Evolutionary conservation across 1,140 invertebrate genomes (phyloP).

Genomic region (Parapsyche elsis): DNA sequence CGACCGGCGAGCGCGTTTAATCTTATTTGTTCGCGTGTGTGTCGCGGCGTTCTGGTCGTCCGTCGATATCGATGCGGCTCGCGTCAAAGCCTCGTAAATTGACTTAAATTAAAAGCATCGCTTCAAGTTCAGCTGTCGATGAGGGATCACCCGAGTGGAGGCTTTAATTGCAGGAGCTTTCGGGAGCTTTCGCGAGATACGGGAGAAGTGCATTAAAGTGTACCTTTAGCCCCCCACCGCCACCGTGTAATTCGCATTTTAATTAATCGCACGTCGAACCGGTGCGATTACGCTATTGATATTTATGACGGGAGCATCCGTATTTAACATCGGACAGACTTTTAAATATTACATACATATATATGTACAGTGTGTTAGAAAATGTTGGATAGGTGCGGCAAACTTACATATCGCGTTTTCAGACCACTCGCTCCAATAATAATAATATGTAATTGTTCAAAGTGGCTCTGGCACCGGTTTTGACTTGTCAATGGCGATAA

Average conservation of each 20-base stretch:
- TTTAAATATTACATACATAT: too few species aligned
- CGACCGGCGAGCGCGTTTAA: neutral
- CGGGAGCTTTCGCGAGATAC: neutral
- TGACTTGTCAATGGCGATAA: neutral
- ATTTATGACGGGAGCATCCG: too few species aligned
- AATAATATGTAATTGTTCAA: neutral
- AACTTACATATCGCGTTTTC: neutral
- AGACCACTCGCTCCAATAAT: too few species aligned
- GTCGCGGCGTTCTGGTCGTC: neutral
- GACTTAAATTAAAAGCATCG: slow-evolving; percentile 20
- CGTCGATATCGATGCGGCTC: neutral
- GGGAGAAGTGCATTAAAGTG: neutral
- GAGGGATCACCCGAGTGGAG: slow-evolving; percentile 9
- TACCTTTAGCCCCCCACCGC: too few species aligned
- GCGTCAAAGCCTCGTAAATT: neutral
- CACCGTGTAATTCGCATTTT: neutral
- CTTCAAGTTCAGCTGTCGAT: slow-evolving; percentile 15
- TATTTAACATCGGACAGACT: too few species aligned
- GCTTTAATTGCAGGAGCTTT: slow-evolving; percentile 12
- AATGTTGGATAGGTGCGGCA: neutral
- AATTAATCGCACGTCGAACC: neutral
- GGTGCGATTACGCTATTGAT: neutral
- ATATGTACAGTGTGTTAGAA: too few species aligned
- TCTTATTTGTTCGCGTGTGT: neutral
- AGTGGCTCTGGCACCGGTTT: slow-evolving; percentile 2